Conservation (phyloP, 2,888 invertebrate genomes). For the Dromius quadrimaculatus region DNA sequence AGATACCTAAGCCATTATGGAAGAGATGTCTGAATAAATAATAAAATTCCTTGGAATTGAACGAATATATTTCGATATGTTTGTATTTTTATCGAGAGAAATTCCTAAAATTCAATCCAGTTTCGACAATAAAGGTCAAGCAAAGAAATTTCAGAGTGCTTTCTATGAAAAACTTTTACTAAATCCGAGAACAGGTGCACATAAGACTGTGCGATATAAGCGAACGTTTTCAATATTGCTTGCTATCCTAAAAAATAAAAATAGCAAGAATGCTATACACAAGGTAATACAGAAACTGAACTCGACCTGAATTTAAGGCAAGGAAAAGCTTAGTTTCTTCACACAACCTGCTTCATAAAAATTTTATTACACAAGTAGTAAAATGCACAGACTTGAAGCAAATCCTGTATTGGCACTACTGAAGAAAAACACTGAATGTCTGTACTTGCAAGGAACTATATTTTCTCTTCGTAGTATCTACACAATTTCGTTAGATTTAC, state of each 20-base stretch:
- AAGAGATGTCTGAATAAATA: too few species aligned
- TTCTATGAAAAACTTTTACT: slow-evolving; percentile 28
- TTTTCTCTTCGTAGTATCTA: slow-evolving; percentile 15
- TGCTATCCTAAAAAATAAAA: slow-evolving; percentile 44
- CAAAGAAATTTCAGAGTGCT: not conserved
- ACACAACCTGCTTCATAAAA: slow-evolving; percentile 42
- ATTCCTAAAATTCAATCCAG: slow-evolving; percentile 1
- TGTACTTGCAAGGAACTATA: slow-evolving; percentile 15
- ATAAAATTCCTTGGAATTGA: too few species aligned
- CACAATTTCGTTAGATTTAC: slow-evolving; percentile 24
- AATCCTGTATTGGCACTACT: slow-evolving; percentile 26
- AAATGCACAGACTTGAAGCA: slow-evolving; percentile 26
- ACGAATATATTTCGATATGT: too few species aligned
- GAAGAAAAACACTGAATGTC: slow-evolving; percentile 16
- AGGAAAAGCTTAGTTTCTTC: slow-evolving; percentile 20
- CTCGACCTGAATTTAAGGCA: slow-evolving; percentile 25
- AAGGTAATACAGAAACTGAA: slow-evolving; percentile 15
- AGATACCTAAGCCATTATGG: too few species aligned
- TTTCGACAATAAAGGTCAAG: not conserved
- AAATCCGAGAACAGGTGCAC: slow-evolving; percentile 30
- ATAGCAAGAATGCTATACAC: slow-evolving; percentile 9
- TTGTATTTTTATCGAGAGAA: too few species aligned
- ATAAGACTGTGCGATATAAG: slow-evolving; percentile 36
- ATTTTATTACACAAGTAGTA: slow-evolving; percentile 38
- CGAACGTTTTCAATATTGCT: slow-evolving; percentile 43